These are phyloP conservation scores for Luscinia megarhynchos DNA, from an alignment of 2,797 vertebrate genomes.

Conservation along the genomic window DNA sequence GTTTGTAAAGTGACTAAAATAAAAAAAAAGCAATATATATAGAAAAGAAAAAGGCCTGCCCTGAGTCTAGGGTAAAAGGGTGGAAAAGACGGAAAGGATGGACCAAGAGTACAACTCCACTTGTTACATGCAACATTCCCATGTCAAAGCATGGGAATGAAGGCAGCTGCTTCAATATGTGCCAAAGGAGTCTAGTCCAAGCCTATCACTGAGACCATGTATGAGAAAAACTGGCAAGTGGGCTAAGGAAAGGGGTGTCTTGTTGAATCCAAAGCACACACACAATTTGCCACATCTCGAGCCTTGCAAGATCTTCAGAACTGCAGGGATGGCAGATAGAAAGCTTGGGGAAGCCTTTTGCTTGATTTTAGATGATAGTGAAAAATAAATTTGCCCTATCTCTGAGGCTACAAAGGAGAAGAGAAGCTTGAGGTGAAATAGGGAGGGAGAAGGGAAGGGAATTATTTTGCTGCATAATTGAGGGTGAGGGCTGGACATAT, in stretches of 20 bases:
- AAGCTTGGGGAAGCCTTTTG: background rate
- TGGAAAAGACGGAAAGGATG: background rate
- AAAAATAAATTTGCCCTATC: background rate
- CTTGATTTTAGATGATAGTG: background rate
- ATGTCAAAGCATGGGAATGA: background rate
- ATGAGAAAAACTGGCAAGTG: background rate
- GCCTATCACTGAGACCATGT: background rate
- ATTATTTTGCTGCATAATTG: background rate
- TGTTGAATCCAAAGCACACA: background rate
- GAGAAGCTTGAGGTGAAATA: background rate
- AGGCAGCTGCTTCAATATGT: background rate
- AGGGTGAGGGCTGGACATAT: background rate
- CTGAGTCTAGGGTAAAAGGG: background rate
- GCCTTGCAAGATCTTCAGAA: background rate
- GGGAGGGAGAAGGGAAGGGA: background rate
- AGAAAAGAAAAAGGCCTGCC: background rate
- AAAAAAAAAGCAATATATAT: too few relatives aligned
- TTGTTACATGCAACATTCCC: background rate
- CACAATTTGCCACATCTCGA: background rate
- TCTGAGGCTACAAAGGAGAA: background rate
- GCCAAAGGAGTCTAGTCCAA: background rate
- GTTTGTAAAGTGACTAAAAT: background rate
- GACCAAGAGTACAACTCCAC: background rate
- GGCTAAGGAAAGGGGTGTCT: background rate
- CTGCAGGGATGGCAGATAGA: background rate